These are phyloP conservation scores for Seriola dumerili DNA, from an alignment of 2,113 vertebrate genomes.

Conservation along the genomic window DNA sequence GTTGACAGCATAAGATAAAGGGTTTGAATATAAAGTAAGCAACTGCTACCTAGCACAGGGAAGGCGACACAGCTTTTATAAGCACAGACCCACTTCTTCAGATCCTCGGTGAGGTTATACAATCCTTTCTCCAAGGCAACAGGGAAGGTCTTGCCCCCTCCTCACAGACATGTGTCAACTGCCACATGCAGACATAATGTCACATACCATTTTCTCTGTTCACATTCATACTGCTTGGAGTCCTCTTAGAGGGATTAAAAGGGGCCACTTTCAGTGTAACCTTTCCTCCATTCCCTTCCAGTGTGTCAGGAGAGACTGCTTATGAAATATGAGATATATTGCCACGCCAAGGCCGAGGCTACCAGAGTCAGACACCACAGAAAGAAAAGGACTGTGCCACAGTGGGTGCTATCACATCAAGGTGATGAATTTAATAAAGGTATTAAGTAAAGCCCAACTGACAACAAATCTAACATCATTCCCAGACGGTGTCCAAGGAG, in stretches of 20 bases:
- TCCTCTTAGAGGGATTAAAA: constrained; percentile 32
- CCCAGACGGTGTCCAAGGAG: not conserved
- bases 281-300: constrained; percentile 46
- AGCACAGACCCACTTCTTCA: not conserved
- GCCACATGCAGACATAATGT: constrained; percentile 2
- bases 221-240: constrained; percentile 30
- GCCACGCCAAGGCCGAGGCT: not conserved
- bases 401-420: constrained; percentile 3
- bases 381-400: constrained; percentile 1
- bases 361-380: constrained; percentile 1
- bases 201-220: not conserved
- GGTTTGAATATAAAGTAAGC: not conserved
- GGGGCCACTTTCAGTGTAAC: constrained; percentile 39
- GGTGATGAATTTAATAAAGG: constrained; percentile 25
- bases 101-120: not conserved
- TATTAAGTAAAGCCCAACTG: constrained; percentile 21
- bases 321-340: constrained; percentile 39
- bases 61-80: not conserved
- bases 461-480: not conserved
- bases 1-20: not conserved
- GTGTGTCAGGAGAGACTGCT: constrained; percentile 38
- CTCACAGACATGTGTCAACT: not conserved
- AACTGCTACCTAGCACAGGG: too few relatives aligned
- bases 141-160: not conserved
- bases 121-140: constrained; percentile 11